Evolutionary conservation across 1,140 invertebrate species (phyloP).

Genomic region (Pararge aegeria): DNA sequence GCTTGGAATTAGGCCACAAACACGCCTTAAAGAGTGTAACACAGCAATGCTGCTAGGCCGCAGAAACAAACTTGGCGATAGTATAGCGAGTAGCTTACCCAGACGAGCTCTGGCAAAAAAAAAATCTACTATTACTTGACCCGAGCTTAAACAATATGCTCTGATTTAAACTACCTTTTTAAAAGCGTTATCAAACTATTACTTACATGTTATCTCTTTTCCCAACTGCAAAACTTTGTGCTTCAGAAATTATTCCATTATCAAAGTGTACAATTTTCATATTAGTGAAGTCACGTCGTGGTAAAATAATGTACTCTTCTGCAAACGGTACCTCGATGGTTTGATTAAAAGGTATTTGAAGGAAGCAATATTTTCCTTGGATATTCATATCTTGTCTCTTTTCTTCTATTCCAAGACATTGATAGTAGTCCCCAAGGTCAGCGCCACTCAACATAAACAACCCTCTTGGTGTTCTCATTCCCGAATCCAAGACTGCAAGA

Average conservation of each 20-base stretch:
- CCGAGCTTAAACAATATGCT: too few species aligned
- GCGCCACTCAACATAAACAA: constrained; percentile 24
- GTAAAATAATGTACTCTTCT: neutral
- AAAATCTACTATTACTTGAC: too few species aligned
- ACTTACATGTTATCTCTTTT: neutral
- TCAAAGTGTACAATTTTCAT: constrained; percentile 16
- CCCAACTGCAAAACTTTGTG: constrained; percentile 5
- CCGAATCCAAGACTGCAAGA: constrained; percentile 50
- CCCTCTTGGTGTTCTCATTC: constrained; percentile 42
- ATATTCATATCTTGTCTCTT: constrained; percentile 31
- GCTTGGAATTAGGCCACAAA: too few species aligned
- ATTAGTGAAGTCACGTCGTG: neutral
- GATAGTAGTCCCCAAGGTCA: constrained; percentile 51
- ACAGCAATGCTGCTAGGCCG: too few species aligned
- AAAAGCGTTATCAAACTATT: too few species aligned
- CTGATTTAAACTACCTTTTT: too few species aligned
- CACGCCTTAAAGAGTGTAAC: too few species aligned
- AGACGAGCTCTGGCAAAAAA: too few species aligned
- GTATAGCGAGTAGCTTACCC: too few species aligned
- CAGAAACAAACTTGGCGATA: too few species aligned
- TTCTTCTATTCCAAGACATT: constrained; percentile 46
- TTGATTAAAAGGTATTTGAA: constrained; percentile 34
- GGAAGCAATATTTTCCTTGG: constrained; percentile 54
- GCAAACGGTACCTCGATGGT: constrained; percentile 21
- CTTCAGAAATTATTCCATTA: constrained; percentile 14